phyloP scores from a whole-genome alignment of 37 sponge, comb jelly and placozoan genomes.

The Eunapius fragilis region DNA sequence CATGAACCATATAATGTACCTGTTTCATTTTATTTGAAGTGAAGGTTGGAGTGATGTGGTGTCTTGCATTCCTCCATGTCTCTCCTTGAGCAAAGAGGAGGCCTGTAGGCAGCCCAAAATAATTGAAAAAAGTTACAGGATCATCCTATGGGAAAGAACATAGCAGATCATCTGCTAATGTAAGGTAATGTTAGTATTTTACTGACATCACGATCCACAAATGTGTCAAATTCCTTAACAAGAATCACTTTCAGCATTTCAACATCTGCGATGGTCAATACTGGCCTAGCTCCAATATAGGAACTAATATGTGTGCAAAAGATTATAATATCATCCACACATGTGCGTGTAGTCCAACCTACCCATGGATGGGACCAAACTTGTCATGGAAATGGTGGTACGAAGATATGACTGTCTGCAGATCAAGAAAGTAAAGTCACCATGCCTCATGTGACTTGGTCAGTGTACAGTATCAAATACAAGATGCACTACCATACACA shows the following conservation, averaged over 20 bases:
- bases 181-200: neutral
- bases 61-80: constrained; percentile 48
- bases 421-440: neutral
- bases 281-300: constrained; percentile 40
- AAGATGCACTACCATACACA: too few species aligned
- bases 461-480: neutral
- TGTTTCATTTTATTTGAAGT: constrained; percentile 62
- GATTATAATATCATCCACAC: neutral
- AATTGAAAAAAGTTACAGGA: constrained; percentile 8
- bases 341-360: neutral
- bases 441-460: neutral
- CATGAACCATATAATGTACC: constrained; percentile 25
- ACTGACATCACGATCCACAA: constrained; percentile 50
- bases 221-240: constrained; percentile 54
- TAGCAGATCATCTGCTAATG: neutral
- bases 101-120: neutral
- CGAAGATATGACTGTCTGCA: neutral
- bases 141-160: neutral
- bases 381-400: neutral
- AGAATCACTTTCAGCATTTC: constrained; percentile 58
- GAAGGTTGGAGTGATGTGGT: constrained; percentile 67
- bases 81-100: constrained; percentile 50
- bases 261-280: constrained; percentile 42
- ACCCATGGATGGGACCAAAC: neutral
- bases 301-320: constrained; percentile 1